Evolutionary conservation across 2,888 invertebrate genomes (phyloP).

Genomic region (Melipona bicolor): DNA sequence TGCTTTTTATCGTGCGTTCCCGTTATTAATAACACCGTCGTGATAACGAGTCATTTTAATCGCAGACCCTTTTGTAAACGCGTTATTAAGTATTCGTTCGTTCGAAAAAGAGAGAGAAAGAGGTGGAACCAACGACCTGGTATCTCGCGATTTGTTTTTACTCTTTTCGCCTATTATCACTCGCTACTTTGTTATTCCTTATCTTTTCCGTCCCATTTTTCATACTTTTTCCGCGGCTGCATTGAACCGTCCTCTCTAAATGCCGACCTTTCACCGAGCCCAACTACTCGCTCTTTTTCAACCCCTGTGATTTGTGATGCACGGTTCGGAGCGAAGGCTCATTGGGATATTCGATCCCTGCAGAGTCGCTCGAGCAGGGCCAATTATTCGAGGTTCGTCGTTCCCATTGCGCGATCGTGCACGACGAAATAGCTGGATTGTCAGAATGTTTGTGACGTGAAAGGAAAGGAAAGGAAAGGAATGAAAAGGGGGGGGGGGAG

Average conservation of each 20-base stretch:
- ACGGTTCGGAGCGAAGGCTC: not conserved
- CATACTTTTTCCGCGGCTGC: conserved; percentile 20
- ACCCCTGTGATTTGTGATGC: not conserved
- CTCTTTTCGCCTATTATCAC: conserved; percentile 14
- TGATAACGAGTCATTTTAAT: conserved; percentile 24
- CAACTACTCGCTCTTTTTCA: not conserved
- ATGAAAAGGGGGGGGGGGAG: no score
- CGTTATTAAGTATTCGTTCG: conserved; percentile 25
- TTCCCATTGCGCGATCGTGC: not conserved
- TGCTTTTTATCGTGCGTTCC: no score
- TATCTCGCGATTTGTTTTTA: conserved; percentile 22
- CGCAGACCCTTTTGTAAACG: conserved; percentile 7
- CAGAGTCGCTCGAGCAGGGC: not conserved
- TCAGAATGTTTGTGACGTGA: no score
- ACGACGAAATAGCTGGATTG: no score
- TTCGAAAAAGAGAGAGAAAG: not conserved
- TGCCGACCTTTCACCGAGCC: not conserved
- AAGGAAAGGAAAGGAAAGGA: no score
- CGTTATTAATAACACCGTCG: not conserved
- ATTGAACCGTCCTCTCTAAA: conserved; percentile 6
- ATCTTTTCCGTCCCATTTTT: conserved; percentile 19
- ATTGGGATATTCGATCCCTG: not conserved
- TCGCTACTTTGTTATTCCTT: not conserved
- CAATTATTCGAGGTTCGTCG: not conserved
- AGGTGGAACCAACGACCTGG: not conserved